phyloP scores from a whole-genome alignment of 2,113 vertebrate species.

The Dicerorhinus sumatrensis region DNA sequence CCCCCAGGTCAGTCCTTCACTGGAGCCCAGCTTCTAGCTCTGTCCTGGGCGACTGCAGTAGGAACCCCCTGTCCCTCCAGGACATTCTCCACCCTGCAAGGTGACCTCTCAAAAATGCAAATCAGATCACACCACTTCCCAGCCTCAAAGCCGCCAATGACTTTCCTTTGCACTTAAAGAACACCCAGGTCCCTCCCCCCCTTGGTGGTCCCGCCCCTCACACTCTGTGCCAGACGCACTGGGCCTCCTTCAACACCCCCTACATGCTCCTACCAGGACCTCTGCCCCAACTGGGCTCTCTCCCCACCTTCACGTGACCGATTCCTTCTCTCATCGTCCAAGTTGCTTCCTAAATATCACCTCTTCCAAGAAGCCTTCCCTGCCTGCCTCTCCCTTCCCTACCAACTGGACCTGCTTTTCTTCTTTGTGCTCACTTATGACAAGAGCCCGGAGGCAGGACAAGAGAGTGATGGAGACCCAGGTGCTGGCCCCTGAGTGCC shows the following conservation, averaged over 20 bases:
- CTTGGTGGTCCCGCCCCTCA: rapidly evolving
- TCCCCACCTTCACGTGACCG: background rate
- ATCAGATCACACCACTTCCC: background rate
- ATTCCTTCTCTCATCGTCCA: background rate
- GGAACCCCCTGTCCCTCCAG: constrained; percentile 77
- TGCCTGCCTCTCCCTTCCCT: background rate
- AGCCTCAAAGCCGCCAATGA: background rate
- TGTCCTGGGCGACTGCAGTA: constrained; percentile 69
- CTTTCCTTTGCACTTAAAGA: background rate
- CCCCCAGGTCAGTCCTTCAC: background rate
- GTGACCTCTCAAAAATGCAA: background rate
- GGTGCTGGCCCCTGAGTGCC: background rate
- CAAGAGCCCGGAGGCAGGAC: background rate
- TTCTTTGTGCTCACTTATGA: background rate
- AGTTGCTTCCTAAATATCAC: background rate
- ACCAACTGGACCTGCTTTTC: background rate
- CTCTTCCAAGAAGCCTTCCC: background rate
- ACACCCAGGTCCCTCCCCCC: background rate
- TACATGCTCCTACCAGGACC: rapidly evolving
- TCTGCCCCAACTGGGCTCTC: background rate
- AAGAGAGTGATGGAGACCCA: too few relatives aligned
- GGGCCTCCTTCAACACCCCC: background rate
- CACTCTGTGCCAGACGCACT: too few relatives aligned
- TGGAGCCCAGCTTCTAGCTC: constrained; percentile 34
- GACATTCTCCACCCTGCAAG: constrained; percentile 69